phyloP scores from a whole-genome alignment of 2,888 invertebrate genomes.

The Stenurella melanura region DNA sequence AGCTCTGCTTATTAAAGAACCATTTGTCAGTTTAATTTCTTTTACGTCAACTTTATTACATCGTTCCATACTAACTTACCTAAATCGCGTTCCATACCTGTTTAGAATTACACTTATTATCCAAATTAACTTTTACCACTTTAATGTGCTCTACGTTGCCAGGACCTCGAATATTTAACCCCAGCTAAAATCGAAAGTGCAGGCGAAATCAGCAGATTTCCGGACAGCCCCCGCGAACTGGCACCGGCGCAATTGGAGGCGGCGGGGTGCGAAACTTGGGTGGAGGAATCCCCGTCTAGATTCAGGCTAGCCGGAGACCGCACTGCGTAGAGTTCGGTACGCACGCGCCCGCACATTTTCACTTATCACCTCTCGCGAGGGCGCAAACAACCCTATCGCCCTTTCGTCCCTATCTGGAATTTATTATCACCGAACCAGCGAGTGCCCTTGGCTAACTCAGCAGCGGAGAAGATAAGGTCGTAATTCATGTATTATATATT shows the following conservation, averaged over 20 bases:
- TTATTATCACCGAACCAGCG: conserved; percentile 23
- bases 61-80: no score
- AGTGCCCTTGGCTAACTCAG: conserved; percentile 21
- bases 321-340: conserved; percentile 32
- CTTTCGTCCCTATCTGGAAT: conserved; percentile 28
- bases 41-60: no score
- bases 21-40: no score
- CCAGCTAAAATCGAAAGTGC: no score
- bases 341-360: conserved; percentile 37
- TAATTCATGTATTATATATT: conserved; percentile 32
- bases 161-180: background rate
- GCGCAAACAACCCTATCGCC: conserved; percentile 11
- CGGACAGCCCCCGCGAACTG: background rate
- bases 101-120: no score
- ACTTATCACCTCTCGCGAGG: conserved; percentile 25
- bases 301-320: conserved; percentile 41
- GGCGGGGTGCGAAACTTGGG: conserved; percentile 29
- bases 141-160: no score
- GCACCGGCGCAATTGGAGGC: conserved; percentile 30
- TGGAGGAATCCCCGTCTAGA: conserved; percentile 36
- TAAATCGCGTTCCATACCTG: no score
- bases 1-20: no score
- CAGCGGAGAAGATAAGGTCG: conserved; percentile 26
- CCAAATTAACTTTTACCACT: no score
- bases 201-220: background rate